Base-by-base conservation (phyloP, 2,797 vertebrate genomes). In the Eospalax fontanierii region DNA sequence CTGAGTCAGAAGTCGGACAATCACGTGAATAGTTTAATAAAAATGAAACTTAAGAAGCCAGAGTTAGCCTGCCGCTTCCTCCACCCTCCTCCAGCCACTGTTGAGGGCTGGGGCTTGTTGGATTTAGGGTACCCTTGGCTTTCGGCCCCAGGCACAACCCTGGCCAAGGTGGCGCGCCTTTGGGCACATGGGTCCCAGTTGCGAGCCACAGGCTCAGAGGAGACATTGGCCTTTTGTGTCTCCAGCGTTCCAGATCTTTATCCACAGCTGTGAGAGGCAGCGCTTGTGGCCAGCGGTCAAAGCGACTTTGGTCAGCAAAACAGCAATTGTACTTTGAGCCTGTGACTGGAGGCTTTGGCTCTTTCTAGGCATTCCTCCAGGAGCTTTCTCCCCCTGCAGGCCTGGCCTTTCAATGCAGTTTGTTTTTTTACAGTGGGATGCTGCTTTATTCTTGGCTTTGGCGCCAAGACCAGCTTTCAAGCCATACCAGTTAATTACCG, bases 1-100 rank as follows among this genome's bases (percentile, higher is more conserved):
- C 98, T 98, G 98, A 98, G 98, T 98, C 97, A 98, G 95, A 96
- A 94, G 59, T 4, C 84, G 11, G 90, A 86, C 96, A 93, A 90
- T 98, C 98, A 97, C 97, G 95, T 97, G 97, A 97, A 98, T 93
- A 33, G 93, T 92, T 96, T 85, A 81, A 85, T 89, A 80, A 88
- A 95, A 96, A 81, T 1, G 94, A 94, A 96, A 97, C 93, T 95
- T 57, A 74, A 14, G 50, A 8, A 21, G 66, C 54, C 19, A 57
- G 11, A 63, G 66, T 86, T 87, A 68, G 74, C 73, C 57, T 54
- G 30, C 68, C 1, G 33, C 14, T 1, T 10, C 10, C 73, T 46
- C 21, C 18, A n/a, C 81, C 6, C 40, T 61, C 24, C 0, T 12
- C 38, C 35, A 61, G 8, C 22, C 21, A 10, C 3, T 43, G 78